phyloP scores from a whole-genome alignment of 35 echinoderm and acorn worm genomes.

The Patiria miniata region DNA sequence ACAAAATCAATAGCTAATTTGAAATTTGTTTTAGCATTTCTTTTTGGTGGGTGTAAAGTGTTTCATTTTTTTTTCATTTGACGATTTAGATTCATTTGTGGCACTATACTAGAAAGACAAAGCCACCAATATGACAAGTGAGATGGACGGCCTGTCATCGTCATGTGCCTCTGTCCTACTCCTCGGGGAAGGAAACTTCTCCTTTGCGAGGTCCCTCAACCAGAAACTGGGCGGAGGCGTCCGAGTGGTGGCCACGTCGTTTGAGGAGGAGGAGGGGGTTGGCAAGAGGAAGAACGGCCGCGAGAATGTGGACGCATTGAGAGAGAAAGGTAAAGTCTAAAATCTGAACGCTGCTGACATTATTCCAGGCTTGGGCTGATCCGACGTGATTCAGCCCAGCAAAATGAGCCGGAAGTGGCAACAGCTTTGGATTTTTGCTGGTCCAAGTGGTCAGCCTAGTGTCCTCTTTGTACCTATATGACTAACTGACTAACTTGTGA shows the following conservation, averaged over 20 bases:
- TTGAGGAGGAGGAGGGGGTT: constrained; percentile 41
- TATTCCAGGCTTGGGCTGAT: background rate
- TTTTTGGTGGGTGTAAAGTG: too few species aligned
- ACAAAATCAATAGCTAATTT: too few species aligned
- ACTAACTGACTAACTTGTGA: too few species aligned
- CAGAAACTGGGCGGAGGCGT: constrained; percentile 17
- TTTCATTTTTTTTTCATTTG: too few species aligned
- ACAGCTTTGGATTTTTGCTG: too few species aligned
- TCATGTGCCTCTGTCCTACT: constrained; percentile 50
- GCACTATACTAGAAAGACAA: too few species aligned
- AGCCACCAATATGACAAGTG: too few species aligned
- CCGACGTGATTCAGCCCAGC: background rate
- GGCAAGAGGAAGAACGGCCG: background rate
- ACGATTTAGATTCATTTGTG: too few species aligned
- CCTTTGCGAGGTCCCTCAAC: constrained; percentile 64
- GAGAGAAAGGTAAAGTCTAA: constrained; percentile 50
- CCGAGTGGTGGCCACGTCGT: constrained; percentile 48
- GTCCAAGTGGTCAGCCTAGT: too few species aligned
- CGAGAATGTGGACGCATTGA: constrained; percentile 24
- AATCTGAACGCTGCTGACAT: too few species aligned
- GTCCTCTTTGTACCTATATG: too few species aligned
- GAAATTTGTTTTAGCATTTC: too few species aligned
- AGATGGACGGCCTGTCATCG: constrained; percentile 11
- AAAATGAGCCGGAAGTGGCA: background rate
- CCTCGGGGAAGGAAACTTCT: constrained; percentile 93